Conservation (phyloP, 1,140 invertebrate species). For the Drosophila sulfurigaster region DNA sequence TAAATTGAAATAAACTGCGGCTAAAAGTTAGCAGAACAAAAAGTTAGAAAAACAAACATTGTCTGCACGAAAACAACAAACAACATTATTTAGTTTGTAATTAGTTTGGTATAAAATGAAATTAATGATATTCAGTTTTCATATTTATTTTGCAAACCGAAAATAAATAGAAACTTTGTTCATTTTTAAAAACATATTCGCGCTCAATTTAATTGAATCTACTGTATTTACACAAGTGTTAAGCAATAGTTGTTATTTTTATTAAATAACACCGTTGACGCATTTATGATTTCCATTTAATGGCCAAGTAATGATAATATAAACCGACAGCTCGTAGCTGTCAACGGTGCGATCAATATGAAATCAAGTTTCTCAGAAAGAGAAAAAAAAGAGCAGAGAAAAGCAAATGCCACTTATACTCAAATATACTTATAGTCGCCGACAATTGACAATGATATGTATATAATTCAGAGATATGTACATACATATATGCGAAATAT, state of each 20-base stretch:
- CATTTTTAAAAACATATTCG: neutral
- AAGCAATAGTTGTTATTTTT: conserved; percentile 18
- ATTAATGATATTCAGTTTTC: neutral
- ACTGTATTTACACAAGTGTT: conserved; percentile 22
- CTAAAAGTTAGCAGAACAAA: neutral
- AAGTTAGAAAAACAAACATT: neutral
- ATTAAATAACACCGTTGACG: conserved; percentile 33
- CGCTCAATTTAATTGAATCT: neutral
- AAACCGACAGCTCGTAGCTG: conserved; percentile 26
- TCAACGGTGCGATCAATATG: conserved; percentile 37
- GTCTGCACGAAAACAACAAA: neutral
- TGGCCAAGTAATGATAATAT: conserved; percentile 40
- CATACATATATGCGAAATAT: conserved; percentile 1
- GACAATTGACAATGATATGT: conserved; percentile 4
- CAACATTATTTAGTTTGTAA: neutral
- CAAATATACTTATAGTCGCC: neutral
- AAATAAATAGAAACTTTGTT: neutral
- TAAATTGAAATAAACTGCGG: neutral
- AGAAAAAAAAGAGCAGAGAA: neutral
- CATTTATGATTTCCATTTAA: conserved; percentile 34
- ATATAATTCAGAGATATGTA: no score
- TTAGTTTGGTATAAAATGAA: neutral
- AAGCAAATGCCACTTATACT: conserved; percentile 1
- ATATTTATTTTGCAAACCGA: neutral
- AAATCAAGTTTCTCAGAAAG: conserved; percentile 25